Base-by-base conservation (phyloP, 35 echinoderm and acorn worm species). In the Lytechinus pictus region DNA sequence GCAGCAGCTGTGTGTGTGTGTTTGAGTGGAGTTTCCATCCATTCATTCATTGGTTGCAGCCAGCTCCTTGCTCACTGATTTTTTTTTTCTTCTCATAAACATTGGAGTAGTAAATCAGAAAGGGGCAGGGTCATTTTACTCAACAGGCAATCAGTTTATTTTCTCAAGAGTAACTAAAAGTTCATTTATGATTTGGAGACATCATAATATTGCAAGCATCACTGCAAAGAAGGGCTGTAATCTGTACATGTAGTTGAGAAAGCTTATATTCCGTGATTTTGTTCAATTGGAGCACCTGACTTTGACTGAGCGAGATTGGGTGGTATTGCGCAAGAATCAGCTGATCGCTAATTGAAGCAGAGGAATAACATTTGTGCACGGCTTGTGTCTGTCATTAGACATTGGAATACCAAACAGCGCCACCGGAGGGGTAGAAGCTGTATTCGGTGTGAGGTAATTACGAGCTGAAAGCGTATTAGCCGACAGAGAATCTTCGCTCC, bases 301-400 rank as follows among this genome's bases (percentile, higher is more conserved):
- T 19, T 79, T n/a, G n/a, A n/a, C n/a, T n/a, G 13, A 79, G 1
- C 8, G 19, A 16, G 19, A 24, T n/a, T 79, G 16, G 33, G 21
- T 79, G 16, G 66, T 79, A 79, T 79, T 79, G 66, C 66, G 66
- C 66, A 79, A 79, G 16, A 79, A 79, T 79, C 66, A 79, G 66
- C 66, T 79, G 66, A 79, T 24, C 14, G 19, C 16, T 79, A 24
- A 79, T 79, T 79, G 66, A 79, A 79, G 66, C 21, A 7, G 14
- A 71, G 14, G 66, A 16, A 24, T 24, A 79, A 79, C n/a, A 24
- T 79, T 79, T 79, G 66, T 79, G 66, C 66, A 79, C 19, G 19
- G 21, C 66, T 79, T n/a, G 21, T 24, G 19, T 79, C 19, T 79
- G 66, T 44, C 33, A 44, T 44, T 44, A 79, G 66, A 79, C 19